These are phyloP conservation scores for Rhinopithecus roxellana DNA, from an alignment of 2,113 vertebrate species.

Conservation along the genomic window DNA sequence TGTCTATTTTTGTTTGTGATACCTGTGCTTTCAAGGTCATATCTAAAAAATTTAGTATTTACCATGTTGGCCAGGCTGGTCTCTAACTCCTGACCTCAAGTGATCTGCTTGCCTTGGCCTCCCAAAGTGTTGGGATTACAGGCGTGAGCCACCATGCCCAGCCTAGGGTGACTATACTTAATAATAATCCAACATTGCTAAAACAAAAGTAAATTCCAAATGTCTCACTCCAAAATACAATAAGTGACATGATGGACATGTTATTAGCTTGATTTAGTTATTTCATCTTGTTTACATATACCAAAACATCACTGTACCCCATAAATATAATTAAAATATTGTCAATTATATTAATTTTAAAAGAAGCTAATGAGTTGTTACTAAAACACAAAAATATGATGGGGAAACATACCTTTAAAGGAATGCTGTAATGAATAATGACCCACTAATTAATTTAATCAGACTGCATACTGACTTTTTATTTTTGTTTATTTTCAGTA, in stretches of 20 bases:
- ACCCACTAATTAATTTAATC: not conserved
- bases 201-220: not conserved
- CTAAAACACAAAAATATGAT: not conserved
- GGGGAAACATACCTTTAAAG: conserved; percentile 2
- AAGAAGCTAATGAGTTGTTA: not conserved
- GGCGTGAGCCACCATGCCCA: too few species aligned
- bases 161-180: not conserved
- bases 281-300: not conserved
- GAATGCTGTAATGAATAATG: not conserved
- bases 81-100: too few species aligned
- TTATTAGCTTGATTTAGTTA: not conserved
- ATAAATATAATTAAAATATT: not conserved
- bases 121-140: too few species aligned
- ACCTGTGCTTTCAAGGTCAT: not conserved
- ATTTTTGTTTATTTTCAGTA: conserved; percentile 6
- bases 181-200: not conserved
- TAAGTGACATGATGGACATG: not conserved
- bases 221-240: not conserved
- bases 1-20: not conserved
- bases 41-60: not conserved
- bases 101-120: too few species aligned
- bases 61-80: too few species aligned
- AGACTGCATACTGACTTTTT: not conserved
- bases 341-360: not conserved
- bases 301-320: not conserved